phyloP scores from a whole-genome alignment of 1,140 invertebrate species.

The Achroia grisella region DNA sequence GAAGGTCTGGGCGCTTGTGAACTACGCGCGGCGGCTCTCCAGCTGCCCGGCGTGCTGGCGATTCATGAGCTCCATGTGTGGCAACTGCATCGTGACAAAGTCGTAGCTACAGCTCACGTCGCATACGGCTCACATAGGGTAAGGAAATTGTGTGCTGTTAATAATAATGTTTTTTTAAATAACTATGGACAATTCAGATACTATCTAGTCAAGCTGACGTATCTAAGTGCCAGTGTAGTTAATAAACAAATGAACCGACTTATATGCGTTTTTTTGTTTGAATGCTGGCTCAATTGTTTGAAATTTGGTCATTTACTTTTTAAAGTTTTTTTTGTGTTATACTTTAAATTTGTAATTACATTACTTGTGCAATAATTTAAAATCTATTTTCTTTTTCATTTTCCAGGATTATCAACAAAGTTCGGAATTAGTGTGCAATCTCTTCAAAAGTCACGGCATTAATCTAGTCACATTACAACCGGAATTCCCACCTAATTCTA shows the following conservation, averaged over 20 bases:
- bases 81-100: conserved; percentile 81
- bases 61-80: conserved; percentile 91
- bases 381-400: conserved; percentile 17
- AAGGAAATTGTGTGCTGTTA: too few relatives aligned
- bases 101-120: conserved; percentile 83
- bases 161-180: too few relatives aligned
- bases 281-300: too few relatives aligned
- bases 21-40: conserved; percentile 77
- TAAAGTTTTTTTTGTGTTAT: too few relatives aligned
- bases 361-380: too few relatives aligned
- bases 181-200: too few relatives aligned
- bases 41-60: conserved; percentile 86
- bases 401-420: conserved; percentile 77
- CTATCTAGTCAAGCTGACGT: too few relatives aligned
- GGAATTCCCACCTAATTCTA: conserved; percentile 75
- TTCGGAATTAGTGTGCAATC: conserved; percentile 77
- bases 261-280: too few relatives aligned
- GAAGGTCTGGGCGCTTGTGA: conserved; percentile 83
- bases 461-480: conserved; percentile 86
- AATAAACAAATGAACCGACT: too few relatives aligned
- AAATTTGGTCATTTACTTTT: neutral
- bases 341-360: too few relatives aligned
- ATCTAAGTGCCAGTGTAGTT: too few relatives aligned
- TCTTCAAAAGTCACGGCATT: conserved; percentile 84
- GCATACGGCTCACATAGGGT: conserved; percentile 75